A percentile compares a stretch with the other conserved stretches of the same genome.
Evolutionary conservation across 2,113 vertebrate species (phyloP).

Genomic region (Petaurus breviceps): DNA sequence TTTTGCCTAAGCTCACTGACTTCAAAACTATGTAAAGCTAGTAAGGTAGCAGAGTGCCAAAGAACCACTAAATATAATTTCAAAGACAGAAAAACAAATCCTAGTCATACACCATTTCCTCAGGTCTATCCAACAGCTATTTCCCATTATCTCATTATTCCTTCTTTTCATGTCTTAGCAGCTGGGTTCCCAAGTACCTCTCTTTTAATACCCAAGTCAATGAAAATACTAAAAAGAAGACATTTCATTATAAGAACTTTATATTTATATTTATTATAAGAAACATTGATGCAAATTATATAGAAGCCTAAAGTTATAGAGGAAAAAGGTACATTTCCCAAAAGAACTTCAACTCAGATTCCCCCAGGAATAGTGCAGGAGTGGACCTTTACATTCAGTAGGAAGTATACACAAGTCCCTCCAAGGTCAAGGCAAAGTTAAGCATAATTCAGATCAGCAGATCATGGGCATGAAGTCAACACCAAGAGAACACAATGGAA

Average conservation of each 20-base stretch:
- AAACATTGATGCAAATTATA: neutral
- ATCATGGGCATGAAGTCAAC: conserved; percentile 35
- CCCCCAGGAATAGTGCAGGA: neutral
- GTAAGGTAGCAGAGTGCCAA: neutral
- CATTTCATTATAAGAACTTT: conserved; percentile 42
- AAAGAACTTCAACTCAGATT: neutral
- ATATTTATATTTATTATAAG: no score
- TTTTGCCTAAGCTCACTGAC: conserved; percentile 23
- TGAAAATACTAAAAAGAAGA: conserved; percentile 4
- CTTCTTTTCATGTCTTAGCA: neutral
- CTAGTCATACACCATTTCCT: neutral
- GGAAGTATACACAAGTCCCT: neutral
- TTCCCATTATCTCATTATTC: conserved; percentile 3
- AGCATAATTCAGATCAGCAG: neutral
- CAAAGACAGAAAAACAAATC: conserved; percentile 17
- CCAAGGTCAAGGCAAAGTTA: neutral
- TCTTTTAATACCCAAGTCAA: conserved; percentile 21
- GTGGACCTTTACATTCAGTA: neutral
- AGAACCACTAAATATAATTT: neutral
- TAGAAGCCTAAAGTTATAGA: neutral
- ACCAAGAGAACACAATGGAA: neutral
- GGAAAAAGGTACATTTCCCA: neutral
- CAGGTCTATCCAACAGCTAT: conserved; percentile 21
- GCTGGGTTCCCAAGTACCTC: neutral
- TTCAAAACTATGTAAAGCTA: conserved; percentile 19